These are phyloP conservation scores for Lerema accius DNA, from an alignment of 1,140 invertebrate genomes.

Conservation along the genomic window DNA sequence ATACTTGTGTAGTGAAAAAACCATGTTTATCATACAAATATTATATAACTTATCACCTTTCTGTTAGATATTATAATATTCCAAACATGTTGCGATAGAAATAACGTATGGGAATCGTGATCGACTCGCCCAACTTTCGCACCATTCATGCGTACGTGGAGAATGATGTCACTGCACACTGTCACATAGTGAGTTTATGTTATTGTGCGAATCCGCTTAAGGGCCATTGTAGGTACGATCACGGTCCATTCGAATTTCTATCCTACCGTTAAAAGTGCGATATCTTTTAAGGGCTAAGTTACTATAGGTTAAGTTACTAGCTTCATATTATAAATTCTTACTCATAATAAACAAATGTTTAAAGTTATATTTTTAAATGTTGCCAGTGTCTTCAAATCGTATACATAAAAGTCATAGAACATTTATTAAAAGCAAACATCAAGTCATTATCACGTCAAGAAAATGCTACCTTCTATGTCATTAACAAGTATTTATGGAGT, in stretches of 20 bases:
- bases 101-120: slow-evolving; percentile 59
- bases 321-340: too few relatives aligned
- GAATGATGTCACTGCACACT: slow-evolving; percentile 48
- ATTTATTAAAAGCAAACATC: neutral
- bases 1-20: too few relatives aligned
- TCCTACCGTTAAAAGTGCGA: neutral
- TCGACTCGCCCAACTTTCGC: slow-evolving; percentile 67
- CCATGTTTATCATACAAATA: neutral
- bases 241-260: neutral
- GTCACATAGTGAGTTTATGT: slow-evolving; percentile 14
- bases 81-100: neutral
- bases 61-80: neutral
- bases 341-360: too few relatives aligned
- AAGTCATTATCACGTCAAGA: slow-evolving; percentile 8
- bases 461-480: slow-evolving; percentile 3
- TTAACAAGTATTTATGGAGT: slow-evolving; percentile 25
- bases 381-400: too few relatives aligned
- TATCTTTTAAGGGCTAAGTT: neutral
- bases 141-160: slow-evolving; percentile 49
- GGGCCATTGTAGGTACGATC: slow-evolving; percentile 3
- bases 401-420: neutral
- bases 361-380: too few relatives aligned
- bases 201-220: slow-evolving; percentile 6
- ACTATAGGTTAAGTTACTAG: neutral
- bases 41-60: neutral